Evolutionary conservation across 2,888 invertebrate genomes (phyloP).

Genomic region (Notodonta ziczac): DNA sequence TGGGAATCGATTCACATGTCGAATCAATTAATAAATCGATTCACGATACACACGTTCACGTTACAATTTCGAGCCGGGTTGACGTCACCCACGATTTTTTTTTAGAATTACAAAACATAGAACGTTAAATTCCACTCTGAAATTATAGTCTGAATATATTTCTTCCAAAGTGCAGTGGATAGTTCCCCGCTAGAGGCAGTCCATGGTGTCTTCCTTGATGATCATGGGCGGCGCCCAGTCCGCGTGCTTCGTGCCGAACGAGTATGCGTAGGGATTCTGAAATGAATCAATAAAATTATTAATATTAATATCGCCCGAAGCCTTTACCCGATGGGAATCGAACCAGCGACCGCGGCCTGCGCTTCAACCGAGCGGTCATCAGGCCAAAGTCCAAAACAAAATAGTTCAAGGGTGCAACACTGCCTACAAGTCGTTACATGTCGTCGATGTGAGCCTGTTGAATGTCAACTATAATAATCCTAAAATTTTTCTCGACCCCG

Average conservation of each 20-base stretch:
- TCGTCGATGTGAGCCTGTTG: too few species aligned
- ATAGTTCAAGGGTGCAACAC: too few species aligned
- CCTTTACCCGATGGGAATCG: too few species aligned
- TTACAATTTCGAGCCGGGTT: background rate
- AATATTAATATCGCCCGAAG: too few species aligned
- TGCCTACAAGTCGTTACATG: too few species aligned
- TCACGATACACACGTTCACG: background rate
- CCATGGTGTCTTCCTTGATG: conserved; percentile 85
- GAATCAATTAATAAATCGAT: conserved; percentile 1
- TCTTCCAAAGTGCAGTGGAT: too few species aligned
- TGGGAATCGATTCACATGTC: background rate
- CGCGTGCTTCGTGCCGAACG: conserved; percentile 85
- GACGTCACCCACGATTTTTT: background rate
- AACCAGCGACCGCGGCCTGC: too few species aligned
- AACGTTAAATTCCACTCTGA: background rate
- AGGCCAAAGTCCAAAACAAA: too few species aligned
- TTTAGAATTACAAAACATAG: background rate
- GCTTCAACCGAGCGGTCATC: too few species aligned
- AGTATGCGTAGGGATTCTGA: conserved; percentile 78
- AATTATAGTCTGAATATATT: too few species aligned
- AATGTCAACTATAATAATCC: too few species aligned
- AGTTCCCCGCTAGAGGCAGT: conserved; percentile 59
- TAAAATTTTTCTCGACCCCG: too few species aligned
- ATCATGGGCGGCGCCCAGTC: conserved; percentile 83
- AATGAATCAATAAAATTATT: background rate